phyloP scores from a whole-genome alignment of 2,797 vertebrate genomes.

The Borostomias antarcticus region DNA sequence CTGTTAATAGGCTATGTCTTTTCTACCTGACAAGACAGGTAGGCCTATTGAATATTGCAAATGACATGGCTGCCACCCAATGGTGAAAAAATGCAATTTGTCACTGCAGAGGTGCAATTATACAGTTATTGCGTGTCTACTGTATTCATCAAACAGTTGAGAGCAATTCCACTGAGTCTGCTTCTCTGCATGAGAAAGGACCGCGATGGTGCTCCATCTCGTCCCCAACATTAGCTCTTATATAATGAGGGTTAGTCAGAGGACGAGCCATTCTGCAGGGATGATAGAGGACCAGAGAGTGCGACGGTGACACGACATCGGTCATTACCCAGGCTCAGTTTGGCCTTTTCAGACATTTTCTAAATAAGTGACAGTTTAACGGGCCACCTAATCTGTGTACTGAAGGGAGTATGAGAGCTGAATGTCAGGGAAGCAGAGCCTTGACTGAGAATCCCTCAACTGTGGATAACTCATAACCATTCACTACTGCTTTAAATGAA shows the following conservation, averaged over 20 bases:
- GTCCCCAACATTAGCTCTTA: conserved; percentile 77
- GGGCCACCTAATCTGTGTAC: conserved; percentile 76
- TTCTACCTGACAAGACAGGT: background rate
- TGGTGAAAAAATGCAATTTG: conserved; percentile 45
- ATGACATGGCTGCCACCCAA: conserved; percentile 68
- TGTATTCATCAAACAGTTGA: conserved; percentile 72
- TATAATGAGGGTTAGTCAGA: conserved; percentile 80
- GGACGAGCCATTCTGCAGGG: conserved; percentile 66
- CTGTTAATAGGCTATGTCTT: no score
- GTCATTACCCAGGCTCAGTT: conserved; percentile 74
- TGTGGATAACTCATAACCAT: background rate
- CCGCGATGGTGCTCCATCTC: conserved; percentile 74
- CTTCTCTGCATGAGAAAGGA: conserved; percentile 75
- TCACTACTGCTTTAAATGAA: background rate
- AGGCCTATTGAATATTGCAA: conserved; percentile 14
- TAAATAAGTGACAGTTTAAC: conserved; percentile 75
- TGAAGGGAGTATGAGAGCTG: conserved; percentile 62
- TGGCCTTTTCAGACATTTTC: conserved; percentile 76
- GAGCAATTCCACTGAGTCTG: conserved; percentile 71
- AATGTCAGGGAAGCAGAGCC: conserved; percentile 43
- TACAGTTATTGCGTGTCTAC: conserved; percentile 66
- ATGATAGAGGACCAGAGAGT: conserved; percentile 75
- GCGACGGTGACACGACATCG: conserved; percentile 68
- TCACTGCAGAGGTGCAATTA: conserved; percentile 30
- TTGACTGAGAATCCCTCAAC: background rate